phyloP scores from a whole-genome alignment of 35 echinoderm and acorn worm species.

The Diadema setosum region DNA sequence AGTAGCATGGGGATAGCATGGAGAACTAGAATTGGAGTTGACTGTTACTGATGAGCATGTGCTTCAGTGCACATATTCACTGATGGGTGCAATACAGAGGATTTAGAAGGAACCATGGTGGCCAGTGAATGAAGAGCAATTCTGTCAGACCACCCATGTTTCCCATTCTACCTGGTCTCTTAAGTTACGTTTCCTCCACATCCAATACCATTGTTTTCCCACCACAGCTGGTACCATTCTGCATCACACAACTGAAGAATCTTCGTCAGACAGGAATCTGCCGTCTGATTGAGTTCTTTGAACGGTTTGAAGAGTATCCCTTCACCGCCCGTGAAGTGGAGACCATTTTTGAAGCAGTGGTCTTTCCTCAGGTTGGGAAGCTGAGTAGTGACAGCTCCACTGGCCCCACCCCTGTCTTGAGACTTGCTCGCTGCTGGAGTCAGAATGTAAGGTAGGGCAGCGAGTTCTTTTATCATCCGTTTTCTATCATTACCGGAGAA shows the following conservation, averaged over 20 bases:
- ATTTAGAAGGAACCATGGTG: not conserved
- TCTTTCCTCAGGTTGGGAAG: constrained; percentile 68
- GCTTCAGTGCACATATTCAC: too few species aligned
- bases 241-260: constrained; percentile 73
- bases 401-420: constrained; percentile 68
- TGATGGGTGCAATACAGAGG: too few species aligned
- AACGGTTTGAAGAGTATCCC: constrained; percentile 66
- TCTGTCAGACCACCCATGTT: not conserved
- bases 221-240: constrained; percentile 59
- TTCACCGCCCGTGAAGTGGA: constrained; percentile 76
- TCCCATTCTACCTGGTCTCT: not conserved
- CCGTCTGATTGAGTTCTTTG: constrained; percentile 75
- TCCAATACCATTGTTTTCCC: too few species aligned
- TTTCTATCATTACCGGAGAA: too few species aligned
- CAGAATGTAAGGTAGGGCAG: constrained; percentile 75
- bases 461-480: too few species aligned
- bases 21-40: too few species aligned
- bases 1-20: too few species aligned
- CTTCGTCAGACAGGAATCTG: constrained; percentile 69
- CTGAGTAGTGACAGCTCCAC: constrained; percentile 71
- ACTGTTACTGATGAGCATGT: too few species aligned
- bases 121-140: not conserved
- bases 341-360: constrained; percentile 64
- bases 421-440: constrained; percentile 61
- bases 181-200: too few species aligned